Percentiles rank a stretch among this genome's conserved stretches.
These are phyloP conservation scores for Eupithecia pulchellata DNA, from an alignment of 2,888 invertebrate species.

Conservation along the genomic window DNA sequence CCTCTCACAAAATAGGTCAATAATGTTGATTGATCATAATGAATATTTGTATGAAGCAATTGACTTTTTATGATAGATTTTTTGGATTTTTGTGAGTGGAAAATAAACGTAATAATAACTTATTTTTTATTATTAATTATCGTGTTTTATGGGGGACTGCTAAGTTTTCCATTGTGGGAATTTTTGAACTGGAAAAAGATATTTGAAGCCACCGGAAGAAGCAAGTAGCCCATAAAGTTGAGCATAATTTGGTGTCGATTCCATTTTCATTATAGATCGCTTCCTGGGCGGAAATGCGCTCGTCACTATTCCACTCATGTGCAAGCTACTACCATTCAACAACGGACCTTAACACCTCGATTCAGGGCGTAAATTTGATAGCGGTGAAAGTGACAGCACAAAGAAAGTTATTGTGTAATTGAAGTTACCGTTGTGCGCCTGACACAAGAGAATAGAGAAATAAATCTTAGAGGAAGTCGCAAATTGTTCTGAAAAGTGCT, in stretches of 20 bases:
- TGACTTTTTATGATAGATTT: too few relatives aligned
- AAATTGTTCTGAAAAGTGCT: background rate
- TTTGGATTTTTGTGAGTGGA: too few relatives aligned
- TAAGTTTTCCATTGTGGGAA: background rate
- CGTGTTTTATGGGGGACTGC: too few relatives aligned
- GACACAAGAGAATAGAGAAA: conserved; percentile 17
- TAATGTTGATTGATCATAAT: too few relatives aligned
- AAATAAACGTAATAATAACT: too few relatives aligned
- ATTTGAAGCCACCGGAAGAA: background rate
- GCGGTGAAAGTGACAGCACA: conserved; percentile 63
- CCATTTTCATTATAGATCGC: conserved; percentile 57
- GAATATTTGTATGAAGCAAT: too few relatives aligned
- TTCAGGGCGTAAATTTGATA: conserved; percentile 48
- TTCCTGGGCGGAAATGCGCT: conserved; percentile 65
- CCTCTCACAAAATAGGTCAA: too few relatives aligned
- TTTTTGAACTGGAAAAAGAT: background rate
- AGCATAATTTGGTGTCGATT: conserved; percentile 35
- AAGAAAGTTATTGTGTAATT: conserved; percentile 73
- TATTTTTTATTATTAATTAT: too few relatives aligned
- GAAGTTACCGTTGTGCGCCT: conserved; percentile 44
- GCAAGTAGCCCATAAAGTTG: background rate
- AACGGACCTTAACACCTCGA: conserved; percentile 45
- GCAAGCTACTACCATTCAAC: conserved; percentile 47
- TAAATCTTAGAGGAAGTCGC: conserved; percentile 7
- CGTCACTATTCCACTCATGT: conserved; percentile 67